A percentile compares a stretch with the other conserved stretches of the same genome.
Evolutionary conservation across 2,113 vertebrate species (phyloP).

Genomic region (Otis tarda): DNA sequence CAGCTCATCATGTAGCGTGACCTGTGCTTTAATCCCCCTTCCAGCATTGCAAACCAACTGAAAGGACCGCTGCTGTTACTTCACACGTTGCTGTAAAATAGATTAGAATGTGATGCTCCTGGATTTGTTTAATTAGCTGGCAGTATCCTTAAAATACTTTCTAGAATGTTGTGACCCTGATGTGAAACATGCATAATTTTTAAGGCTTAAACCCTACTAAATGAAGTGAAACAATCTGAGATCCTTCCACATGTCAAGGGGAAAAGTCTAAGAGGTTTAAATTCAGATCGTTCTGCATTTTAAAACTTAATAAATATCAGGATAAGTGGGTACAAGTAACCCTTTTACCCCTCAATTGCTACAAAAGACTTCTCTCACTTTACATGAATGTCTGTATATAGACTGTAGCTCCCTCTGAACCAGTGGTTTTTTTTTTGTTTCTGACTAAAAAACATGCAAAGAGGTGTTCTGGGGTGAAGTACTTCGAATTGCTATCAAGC

Average conservation of each 20-base stretch:
- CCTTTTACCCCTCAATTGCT: background rate
- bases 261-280: background rate
- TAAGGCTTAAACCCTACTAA: background rate
- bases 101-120: background rate
- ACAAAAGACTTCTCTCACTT: slow-evolving; percentile 9
- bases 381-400: background rate
- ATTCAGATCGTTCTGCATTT: background rate
- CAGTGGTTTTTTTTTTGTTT: slow-evolving; percentile 16
- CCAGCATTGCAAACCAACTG: background rate
- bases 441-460: slow-evolving; percentile 17
- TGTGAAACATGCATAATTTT: background rate
- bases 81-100: background rate
- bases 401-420: background rate
- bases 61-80: background rate
- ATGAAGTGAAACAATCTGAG: background rate
- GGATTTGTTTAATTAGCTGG: background rate
- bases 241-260: background rate
- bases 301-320: background rate
- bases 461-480: slow-evolving; percentile 11
- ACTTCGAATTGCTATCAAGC: slow-evolving; percentile 6
- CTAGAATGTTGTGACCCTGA: background rate
- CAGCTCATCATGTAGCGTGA: background rate
- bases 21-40: background rate
- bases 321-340: background rate
- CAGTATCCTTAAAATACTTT: background rate